Percentiles rank a stretch among this genome's conserved stretches.
Evolutionary conservation across 2,113 vertebrate species (phyloP).

Genomic region (Ascaphus truei): DNA sequence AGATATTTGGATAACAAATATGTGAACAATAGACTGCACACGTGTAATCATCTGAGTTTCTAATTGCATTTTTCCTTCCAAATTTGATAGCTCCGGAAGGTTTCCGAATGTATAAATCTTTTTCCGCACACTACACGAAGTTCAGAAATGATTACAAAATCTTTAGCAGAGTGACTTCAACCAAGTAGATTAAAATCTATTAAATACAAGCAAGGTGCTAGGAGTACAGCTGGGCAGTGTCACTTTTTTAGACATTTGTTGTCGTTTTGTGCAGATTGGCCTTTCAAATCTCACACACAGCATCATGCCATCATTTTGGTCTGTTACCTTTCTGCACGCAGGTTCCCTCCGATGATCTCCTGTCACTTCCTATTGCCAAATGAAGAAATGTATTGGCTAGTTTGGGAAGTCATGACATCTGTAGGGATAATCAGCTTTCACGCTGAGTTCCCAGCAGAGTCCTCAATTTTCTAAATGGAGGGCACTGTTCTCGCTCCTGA

Average conservation of each 20-base stretch:
- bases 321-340: background rate
- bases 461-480: slow-evolving; percentile 17
- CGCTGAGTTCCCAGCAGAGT: slow-evolving; percentile 19
- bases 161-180: background rate
- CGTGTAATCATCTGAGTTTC: too few species aligned
- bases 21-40: too few species aligned
- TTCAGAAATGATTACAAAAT: background rate
- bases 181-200: background rate
- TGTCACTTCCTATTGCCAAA: slow-evolving; percentile 10
- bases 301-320: background rate
- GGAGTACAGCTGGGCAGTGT: background rate
- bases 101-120: background rate
- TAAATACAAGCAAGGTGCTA: background rate
- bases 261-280: background rate
- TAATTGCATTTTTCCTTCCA: background rate
- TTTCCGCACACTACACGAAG: background rate
- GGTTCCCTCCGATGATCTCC: background rate
- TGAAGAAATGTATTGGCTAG: background rate
- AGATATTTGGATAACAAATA: too few species aligned
- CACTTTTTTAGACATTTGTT: background rate
- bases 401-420: slow-evolving; percentile 18
- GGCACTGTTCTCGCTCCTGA: background rate
- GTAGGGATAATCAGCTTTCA: slow-evolving; percentile 5
- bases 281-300: background rate
- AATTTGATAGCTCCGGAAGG: background rate